phyloP scores from a whole-genome alignment of 1,140 invertebrate species.

The Callitettix versicolor region DNA sequence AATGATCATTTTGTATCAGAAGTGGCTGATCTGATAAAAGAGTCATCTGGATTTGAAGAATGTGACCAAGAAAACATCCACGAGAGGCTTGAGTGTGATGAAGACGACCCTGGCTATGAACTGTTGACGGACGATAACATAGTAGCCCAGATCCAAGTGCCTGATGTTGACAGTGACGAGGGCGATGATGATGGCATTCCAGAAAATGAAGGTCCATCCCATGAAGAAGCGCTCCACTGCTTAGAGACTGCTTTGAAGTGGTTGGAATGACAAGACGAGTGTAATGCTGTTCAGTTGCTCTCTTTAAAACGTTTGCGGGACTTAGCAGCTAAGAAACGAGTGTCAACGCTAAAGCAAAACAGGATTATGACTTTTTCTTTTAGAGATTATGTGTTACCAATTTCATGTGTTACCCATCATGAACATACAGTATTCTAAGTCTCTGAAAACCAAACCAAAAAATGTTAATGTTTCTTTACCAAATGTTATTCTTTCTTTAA shows the following conservation, averaged over 20 bases:
- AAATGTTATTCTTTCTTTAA: too few species aligned
- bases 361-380: background rate
- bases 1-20: conserved; percentile 7
- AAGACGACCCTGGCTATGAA: conserved; percentile 12
- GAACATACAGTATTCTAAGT: too few species aligned
- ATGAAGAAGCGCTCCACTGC: background rate
- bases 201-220: background rate
- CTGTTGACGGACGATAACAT: conserved; percentile 1
- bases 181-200: background rate
- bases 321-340: background rate
- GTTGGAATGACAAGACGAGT: too few species aligned
- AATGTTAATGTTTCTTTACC: too few species aligned
- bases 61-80: conserved; percentile 12
- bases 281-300: too few species aligned
- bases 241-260: too few species aligned
- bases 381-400: too few species aligned
- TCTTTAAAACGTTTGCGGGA: conserved; percentile 4
- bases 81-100: conserved; percentile 10
- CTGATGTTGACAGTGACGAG: background rate
- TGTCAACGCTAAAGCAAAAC: too few species aligned
- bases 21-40: conserved; percentile 9
- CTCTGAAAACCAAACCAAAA: too few species aligned
- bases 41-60: conserved; percentile 15
- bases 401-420: too few species aligned
- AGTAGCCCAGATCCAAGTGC: background rate